Evolutionary conservation across 2,888 invertebrate species (phyloP).

Genomic region (Andricus curvator): DNA sequence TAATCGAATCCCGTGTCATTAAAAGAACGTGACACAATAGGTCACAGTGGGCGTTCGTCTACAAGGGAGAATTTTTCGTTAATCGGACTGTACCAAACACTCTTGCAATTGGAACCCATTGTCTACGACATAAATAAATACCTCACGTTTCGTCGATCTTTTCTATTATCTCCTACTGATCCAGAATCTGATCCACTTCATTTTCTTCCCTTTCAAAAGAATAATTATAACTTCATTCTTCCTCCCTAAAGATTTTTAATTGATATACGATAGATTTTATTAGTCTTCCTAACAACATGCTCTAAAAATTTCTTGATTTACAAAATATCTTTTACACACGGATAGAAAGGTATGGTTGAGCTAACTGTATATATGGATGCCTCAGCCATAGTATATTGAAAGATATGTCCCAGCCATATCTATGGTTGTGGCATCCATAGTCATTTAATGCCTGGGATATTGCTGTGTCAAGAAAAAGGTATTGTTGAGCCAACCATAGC

Average conservation of each 20-base stretch:
- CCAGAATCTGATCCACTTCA: constrained; percentile 5
- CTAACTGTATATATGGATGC: no score
- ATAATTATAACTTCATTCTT: not conserved
- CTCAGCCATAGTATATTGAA: no score
- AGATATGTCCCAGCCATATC: no score
- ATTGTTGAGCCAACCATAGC: no score
- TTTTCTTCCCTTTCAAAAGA: not conserved
- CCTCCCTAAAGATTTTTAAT: not conserved
- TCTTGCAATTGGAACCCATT: constrained; percentile 1
- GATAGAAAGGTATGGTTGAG: no score
- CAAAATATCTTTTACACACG: no score
- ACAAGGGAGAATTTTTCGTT: constrained; percentile 31
- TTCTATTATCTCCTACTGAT: not conserved
- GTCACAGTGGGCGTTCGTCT: constrained; percentile 46
- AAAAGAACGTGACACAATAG: constrained; percentile 37
- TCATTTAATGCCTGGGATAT: no score
- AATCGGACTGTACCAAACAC: constrained; percentile 18
- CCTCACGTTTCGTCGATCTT: not conserved
- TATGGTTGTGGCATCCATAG: no score
- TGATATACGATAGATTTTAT: not conserved
- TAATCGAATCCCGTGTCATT: constrained; percentile 33
- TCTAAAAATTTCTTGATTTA: not conserved
- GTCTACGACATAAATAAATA: constrained; percentile 6
- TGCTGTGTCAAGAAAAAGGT: no score
- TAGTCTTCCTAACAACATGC: not conserved